Conservation (phyloP, 2,113 vertebrate genomes). For the Myotis lucifugus region DNA sequence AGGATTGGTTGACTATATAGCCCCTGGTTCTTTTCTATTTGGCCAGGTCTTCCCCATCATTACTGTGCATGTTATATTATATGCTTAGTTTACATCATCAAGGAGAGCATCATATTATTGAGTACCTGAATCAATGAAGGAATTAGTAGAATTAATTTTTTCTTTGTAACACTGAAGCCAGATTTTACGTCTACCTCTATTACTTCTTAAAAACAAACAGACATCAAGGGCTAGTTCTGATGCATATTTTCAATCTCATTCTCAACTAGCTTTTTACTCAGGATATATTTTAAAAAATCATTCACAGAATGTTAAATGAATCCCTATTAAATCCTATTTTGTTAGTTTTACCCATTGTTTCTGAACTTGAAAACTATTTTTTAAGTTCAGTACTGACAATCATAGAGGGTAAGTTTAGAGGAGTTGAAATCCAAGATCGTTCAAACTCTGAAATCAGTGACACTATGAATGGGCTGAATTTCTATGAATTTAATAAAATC, state of each 20-base stretch:
- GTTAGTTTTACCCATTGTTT: background rate
- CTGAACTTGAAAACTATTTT: background rate
- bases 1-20: background rate
- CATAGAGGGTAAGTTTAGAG: background rate
- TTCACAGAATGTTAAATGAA: background rate
- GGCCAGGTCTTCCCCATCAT: background rate
- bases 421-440: background rate
- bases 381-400: background rate
- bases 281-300: background rate
- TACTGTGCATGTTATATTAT: background rate
- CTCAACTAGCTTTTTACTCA: background rate
- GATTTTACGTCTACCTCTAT: background rate
- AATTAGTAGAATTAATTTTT: background rate
- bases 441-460: background rate
- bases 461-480: background rate
- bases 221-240: background rate
- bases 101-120: background rate
- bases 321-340: background rate
- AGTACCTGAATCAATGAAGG: background rate
- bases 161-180: background rate
- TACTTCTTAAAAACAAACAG: constrained; percentile 36
- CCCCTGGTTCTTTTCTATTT: background rate
- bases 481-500: constrained; percentile 17
- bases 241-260: constrained; percentile 26
- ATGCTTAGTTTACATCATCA: background rate